Evolutionary conservation across 1,140 invertebrate species (phyloP), one percentile per base, ranked within the genome.

Genomic region (Pachypsylla venusta): DNA sequence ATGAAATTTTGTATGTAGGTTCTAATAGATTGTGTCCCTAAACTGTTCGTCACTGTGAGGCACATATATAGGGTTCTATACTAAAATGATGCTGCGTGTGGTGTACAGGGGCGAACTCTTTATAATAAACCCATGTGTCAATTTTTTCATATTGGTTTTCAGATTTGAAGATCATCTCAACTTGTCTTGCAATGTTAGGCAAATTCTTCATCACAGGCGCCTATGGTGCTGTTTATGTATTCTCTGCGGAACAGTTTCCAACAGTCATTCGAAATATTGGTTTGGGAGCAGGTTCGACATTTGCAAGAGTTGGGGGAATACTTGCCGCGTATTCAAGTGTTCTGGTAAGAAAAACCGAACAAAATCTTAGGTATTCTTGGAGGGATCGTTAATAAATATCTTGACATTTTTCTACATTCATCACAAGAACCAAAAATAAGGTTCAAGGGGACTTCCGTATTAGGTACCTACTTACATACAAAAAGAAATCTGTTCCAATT

Each of bases 191-290:
- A 5, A 89, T 91, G 84, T 69, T 85, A 42, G 87, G 84, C 7
- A 91, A 91, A 73, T 74, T 91, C 63, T 82, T 83, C 14, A 88
- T 89, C 56, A 88, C 87, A 0, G 79, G 84, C 0, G 84, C 85
- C 5, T 91, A 87, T 66, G 84, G 81, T 25, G 80, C 85, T 1
- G 79, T 89, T 26, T 90, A 89, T 65, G 76, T 90, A 42, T 87
- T 84, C 67, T 83, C 87, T 10, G 81, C 82, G 4, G 88, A 92
- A 73, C 82, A 89, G 66, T 89, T 87, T 65, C 88, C 89, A 1
- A 91, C 89, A 1, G 80, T 85, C 5, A 81, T 92, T 35, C 74
- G 89, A 57, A 89, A 86, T 67, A 81, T 84, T 42, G 86, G 80
- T 12, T 69, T 91, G 60, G 88, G 87, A 1, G 80, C 83, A 2